Conservation (phyloP, 2,113 vertebrate genomes). For the Pygoscelis antarcticus region DNA sequence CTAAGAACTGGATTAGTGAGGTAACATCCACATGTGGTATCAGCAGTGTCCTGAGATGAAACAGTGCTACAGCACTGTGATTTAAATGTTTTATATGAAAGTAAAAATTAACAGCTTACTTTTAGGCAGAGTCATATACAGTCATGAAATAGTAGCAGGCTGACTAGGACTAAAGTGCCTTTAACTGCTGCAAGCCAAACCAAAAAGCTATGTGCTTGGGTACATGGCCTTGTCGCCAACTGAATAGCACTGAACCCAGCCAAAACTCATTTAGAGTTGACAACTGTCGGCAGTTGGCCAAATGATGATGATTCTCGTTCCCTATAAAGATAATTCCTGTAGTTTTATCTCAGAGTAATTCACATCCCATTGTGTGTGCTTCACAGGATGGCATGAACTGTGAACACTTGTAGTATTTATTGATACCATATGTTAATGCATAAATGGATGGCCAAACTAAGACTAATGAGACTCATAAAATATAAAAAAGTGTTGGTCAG, state of each 20-base stretch:
- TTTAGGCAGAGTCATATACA: not conserved
- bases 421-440: not conserved
- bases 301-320: not conserved
- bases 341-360: not conserved
- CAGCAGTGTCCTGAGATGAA: not conserved
- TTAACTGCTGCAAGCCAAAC: not conserved
- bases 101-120: not conserved
- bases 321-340: not conserved
- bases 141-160: not conserved
- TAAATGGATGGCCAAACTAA: not conserved
- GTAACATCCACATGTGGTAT: not conserved
- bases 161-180: not conserved
- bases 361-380: not conserved
- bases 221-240: not conserved
- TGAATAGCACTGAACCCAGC: not conserved
- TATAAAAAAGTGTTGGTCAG: not conserved
- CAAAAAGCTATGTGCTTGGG: not conserved
- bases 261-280: not conserved
- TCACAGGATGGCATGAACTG: not conserved
- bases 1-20: not conserved
- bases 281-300: not conserved
- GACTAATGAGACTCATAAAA: constrained; percentile 17
- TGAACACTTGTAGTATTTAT: constrained; percentile 14
- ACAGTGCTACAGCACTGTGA: not conserved
- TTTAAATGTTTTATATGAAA: not conserved